A percentile compares a stretch with the other conserved stretches of the same genome.
Evolutionary conservation across 1,140 invertebrate species (phyloP).

Genomic region (Gryllus bimaculatus): DNA sequence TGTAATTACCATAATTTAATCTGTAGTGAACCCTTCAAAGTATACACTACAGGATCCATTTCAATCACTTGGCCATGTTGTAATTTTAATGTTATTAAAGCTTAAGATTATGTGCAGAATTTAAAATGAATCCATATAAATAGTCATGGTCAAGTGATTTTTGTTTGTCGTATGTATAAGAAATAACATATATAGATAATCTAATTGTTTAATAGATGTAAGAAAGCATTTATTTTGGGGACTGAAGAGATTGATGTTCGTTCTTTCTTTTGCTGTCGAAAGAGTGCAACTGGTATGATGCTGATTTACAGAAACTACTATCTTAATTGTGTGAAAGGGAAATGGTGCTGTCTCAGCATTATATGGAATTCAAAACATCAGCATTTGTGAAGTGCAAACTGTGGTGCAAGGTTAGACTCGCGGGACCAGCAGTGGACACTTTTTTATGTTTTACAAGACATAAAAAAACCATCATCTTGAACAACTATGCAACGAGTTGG

Average conservation of each 20-base stretch:
- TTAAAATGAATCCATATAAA: not conserved
- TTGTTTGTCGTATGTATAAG: constrained; percentile 7
- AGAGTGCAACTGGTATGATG: not conserved
- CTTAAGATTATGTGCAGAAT: constrained; percentile 8
- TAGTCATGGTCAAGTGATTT: constrained; percentile 7
- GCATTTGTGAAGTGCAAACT: not conserved
- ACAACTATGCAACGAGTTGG: not conserved
- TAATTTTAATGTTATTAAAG: constrained; percentile 9
- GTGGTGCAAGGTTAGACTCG: not conserved
- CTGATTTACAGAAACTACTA: constrained; percentile 7
- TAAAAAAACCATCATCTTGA: not conserved
- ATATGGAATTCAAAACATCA: not conserved
- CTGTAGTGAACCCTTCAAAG: not conserved
- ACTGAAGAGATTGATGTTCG: not conserved
- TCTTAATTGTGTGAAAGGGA: not conserved
- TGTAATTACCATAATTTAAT: constrained; percentile 14
- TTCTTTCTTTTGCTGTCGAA: not conserved
- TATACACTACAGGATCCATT: not conserved
- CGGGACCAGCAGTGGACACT: constrained; percentile 12
- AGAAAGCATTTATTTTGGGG: constrained; percentile 12
- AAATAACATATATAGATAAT: constrained; percentile 2
- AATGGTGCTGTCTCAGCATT: constrained; percentile 10
- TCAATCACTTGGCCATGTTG: constrained; percentile 10
- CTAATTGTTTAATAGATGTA: constrained; percentile 15
- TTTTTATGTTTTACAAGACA: not conserved